Conservation (phyloP, 2,113 vertebrate species). For the Litocranius walleri region DNA sequence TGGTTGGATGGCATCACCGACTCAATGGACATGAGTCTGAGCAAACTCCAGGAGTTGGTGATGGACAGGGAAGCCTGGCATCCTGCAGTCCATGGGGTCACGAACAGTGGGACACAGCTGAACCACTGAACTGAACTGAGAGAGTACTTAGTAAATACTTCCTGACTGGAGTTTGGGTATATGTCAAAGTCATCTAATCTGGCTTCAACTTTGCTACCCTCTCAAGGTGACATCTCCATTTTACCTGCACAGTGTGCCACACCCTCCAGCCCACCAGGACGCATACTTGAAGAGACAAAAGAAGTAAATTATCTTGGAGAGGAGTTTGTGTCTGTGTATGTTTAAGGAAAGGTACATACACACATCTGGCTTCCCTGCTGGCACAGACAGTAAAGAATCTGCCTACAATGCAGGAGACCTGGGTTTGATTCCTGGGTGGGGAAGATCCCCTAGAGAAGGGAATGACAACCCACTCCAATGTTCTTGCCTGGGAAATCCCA, state of each 20-base stretch:
- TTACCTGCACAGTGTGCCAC: not conserved
- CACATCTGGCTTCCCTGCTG: not conserved
- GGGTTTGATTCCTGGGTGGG: not conserved
- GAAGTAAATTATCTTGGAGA: not conserved
- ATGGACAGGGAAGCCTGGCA: not conserved
- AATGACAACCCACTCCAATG: not conserved
- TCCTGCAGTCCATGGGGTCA: not conserved
- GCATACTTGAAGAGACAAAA: not conserved
- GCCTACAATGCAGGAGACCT: not conserved
- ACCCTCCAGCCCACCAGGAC: not conserved
- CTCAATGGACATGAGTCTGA: not conserved
- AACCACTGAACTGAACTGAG: not conserved
- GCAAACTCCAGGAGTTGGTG: not conserved
- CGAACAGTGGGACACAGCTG: not conserved
- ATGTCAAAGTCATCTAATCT: not conserved
- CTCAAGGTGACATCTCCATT: not conserved
- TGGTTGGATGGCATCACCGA: not conserved
- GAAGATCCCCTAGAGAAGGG: not conserved
- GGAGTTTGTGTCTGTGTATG: not conserved
- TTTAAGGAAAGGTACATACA: not conserved
- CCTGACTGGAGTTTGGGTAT: not conserved
- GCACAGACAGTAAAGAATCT: not conserved
- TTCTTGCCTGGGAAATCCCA: not conserved
- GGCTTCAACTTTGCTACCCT: not conserved
- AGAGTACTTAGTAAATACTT: not conserved